A percentile compares a stretch with the other conserved stretches of the same genome.
Conservation (phyloP, 1,140 invertebrate species). For the Vanessa atalanta region DNA sequence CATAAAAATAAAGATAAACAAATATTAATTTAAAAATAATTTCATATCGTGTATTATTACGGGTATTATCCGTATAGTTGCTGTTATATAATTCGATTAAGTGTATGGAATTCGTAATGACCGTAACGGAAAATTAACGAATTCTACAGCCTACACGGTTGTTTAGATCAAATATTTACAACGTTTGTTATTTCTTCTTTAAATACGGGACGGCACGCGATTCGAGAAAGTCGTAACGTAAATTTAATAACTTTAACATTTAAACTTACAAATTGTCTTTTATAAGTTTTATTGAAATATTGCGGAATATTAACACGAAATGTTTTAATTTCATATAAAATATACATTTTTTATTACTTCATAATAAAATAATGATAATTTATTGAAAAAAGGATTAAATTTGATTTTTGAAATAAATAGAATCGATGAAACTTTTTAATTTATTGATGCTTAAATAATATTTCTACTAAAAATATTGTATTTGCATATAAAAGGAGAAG, state of each 20-base stretch:
- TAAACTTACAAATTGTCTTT: not conserved
- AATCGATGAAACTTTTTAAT: not conserved
- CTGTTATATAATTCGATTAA: slow-evolving; percentile 68
- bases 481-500: slow-evolving; percentile 24
- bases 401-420: too few relatives aligned
- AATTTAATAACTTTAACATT: slow-evolving; percentile 7
- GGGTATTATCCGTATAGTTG: slow-evolving; percentile 47
- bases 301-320: too few relatives aligned
- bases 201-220: slow-evolving; percentile 29
- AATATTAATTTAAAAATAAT: slow-evolving; percentile 39
- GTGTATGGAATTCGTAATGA: slow-evolving; percentile 61
- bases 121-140: slow-evolving; percentile 65
- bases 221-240: slow-evolving; percentile 15
- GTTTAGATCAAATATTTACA: slow-evolving; percentile 57
- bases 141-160: slow-evolving; percentile 46
- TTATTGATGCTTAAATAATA: not conserved
- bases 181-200: slow-evolving; percentile 40
- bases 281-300: too few relatives aligned
- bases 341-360: too few relatives aligned
- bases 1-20: slow-evolving; percentile 29
- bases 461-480: not conserved
- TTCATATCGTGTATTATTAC: slow-evolving; percentile 40
- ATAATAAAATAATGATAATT: too few relatives aligned
- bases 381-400: too few relatives aligned
- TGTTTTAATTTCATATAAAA: too few relatives aligned